Evolutionary conservation across 1,140 invertebrate species (phyloP).

Genomic region (Zophobas morio): DNA sequence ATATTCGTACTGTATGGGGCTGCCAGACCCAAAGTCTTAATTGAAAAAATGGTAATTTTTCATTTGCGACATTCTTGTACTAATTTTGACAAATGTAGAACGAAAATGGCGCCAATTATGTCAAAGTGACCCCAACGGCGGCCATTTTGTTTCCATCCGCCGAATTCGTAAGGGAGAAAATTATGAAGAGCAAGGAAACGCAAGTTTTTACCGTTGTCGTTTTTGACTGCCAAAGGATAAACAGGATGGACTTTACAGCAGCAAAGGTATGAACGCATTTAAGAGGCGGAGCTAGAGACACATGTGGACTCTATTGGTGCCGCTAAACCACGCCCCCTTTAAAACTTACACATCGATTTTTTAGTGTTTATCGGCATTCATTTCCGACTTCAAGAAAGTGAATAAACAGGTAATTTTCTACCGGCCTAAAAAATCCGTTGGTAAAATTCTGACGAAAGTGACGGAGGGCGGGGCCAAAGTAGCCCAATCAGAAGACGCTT

Average conservation of each 20-base stretch:
- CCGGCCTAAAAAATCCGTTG: conserved; percentile 18
- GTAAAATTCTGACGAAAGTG: conserved; percentile 44
- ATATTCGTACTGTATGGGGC: conserved; percentile 84
- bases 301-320: too few relatives aligned
- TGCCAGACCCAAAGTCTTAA: conserved; percentile 79
- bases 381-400: conserved; percentile 56
- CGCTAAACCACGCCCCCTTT: too few relatives aligned
- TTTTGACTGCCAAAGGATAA: conserved; percentile 72
- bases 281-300: too few relatives aligned
- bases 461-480: conserved; percentile 4
- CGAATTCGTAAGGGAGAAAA: conserved; percentile 73
- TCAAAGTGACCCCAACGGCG: conserved; percentile 72
- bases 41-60: conserved; percentile 67
- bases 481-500: conserved; percentile 10
- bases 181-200: conserved; percentile 69
- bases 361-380: conserved; percentile 58
- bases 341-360: conserved; percentile 3
- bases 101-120: conserved; percentile 65
- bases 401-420: conserved; percentile 55
- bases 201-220: conserved; percentile 65
- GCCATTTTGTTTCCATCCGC: conserved; percentile 76
- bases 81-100: conserved; percentile 64
- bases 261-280: conserved; percentile 68
- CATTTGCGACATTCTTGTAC: conserved; percentile 28
- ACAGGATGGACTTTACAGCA: conserved; percentile 73